Percentiles rank a stretch among this genome's conserved stretches.
phyloP scores from a whole-genome alignment of 2,113 vertebrate species.

The Urocynchramus pylzowi region DNA sequence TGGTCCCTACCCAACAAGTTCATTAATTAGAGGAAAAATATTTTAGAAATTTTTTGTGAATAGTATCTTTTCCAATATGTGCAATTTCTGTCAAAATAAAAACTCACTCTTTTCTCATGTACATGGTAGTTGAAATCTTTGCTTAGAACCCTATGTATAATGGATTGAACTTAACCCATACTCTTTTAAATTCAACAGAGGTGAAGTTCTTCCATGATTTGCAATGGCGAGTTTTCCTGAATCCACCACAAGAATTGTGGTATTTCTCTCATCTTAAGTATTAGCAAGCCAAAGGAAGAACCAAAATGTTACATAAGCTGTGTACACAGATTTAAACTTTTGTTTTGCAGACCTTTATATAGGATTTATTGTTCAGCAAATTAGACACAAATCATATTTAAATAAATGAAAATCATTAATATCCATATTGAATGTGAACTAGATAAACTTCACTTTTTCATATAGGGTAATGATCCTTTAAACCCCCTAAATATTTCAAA shows the following conservation, averaged over 20 bases:
- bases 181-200: background rate
- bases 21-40: background rate
- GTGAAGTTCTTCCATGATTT: background rate
- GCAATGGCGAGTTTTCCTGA: background rate
- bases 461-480: background rate
- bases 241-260: background rate
- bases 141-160: background rate
- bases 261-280: background rate
- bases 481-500: background rate
- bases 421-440: background rate
- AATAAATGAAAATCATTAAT: background rate
- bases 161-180: fast-evolving
- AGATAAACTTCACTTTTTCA: background rate
- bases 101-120: background rate
- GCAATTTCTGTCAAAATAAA: background rate
- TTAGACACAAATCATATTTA: background rate
- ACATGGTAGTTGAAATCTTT: background rate
- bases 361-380: background rate
- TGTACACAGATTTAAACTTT: background rate
- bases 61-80: fast-evolving
- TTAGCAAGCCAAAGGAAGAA: background rate
- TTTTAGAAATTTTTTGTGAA: background rate
- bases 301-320: background rate
- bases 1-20: background rate
- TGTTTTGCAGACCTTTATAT: background rate